Conservation (phyloP, 2,113 vertebrate species). For the Gobio gobio region DNA sequence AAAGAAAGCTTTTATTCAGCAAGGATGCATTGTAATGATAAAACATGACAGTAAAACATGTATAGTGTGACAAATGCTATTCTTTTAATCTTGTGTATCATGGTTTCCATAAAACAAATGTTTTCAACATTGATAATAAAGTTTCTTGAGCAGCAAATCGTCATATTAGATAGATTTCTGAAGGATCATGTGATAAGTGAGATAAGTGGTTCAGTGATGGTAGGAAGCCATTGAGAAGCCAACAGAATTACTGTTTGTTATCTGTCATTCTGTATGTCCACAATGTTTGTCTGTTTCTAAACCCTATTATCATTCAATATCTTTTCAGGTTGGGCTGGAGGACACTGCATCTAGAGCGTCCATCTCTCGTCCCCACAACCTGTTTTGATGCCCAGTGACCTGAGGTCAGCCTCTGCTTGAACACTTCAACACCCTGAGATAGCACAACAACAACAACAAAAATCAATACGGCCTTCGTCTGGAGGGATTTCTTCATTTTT, state of each 20-base stretch:
- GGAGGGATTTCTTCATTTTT: conserved; percentile 39
- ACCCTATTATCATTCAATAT: background rate
- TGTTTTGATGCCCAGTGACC: conserved; percentile 41
- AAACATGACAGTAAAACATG: too few species aligned
- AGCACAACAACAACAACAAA: conserved; percentile 36
- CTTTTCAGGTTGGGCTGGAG: conserved; percentile 2
- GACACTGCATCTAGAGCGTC: background rate
- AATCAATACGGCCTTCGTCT: conserved; percentile 51
- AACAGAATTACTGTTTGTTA: background rate
- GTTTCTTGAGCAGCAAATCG: background rate
- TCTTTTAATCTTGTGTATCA: background rate
- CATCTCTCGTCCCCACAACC: background rate
- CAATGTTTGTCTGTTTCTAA: background rate
- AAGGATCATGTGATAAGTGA: background rate
- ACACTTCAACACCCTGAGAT: conserved; percentile 36
- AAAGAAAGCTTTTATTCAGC: too few species aligned
- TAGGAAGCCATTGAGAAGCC: background rate
- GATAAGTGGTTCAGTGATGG: background rate
- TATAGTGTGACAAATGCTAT: too few species aligned
- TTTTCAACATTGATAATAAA: background rate
- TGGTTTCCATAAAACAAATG: background rate
- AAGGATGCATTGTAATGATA: too few species aligned
- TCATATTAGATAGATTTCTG: background rate
- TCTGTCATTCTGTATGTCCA: background rate
- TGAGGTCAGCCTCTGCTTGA: conserved; percentile 33